Evolutionary conservation across 2,888 invertebrate genomes (phyloP), one percentile per base, ranked within the genome.

Genomic region (Tiphia femorata): DNA sequence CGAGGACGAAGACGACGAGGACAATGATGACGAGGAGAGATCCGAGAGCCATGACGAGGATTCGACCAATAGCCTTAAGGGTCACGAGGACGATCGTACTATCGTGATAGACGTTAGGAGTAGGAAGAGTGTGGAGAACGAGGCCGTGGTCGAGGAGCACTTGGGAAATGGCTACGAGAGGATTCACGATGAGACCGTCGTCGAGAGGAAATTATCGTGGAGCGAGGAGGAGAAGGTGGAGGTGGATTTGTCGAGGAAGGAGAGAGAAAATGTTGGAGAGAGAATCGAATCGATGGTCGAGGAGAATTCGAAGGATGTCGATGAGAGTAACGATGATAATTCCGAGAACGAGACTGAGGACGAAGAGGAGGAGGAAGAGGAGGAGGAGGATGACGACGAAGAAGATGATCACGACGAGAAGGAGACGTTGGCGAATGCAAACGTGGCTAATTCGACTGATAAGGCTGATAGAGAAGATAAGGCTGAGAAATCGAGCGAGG

Each of bases 301-400:
- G 25, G 27, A 42, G 12, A 20, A 29, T 42, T 17, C 16, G 49
- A 40, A 17, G 48, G 29, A 23, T 17, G 49, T 48, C 30, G 30
- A 29, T 49, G 35, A 37, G 16, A 48, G 29, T 52, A 49, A 61
- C 49, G 48, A 69, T 42, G 30, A 52, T 37, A 46, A 55, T 55
- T 43, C 42, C 30, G 51, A 60, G 33, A 29, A 41, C 25, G 42
- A 49, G 7, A 21, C 19, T 12, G 21, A 17, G 46, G 33, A 54
- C 16, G 48, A 64, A n/a, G 41, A 49, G n/a, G 25, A 52, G 27
- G 27, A 51, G 8, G 49, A 43, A 4, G 58, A 46, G 19, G 54
- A 25, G 4, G 48, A 58, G 21, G 52, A 40, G 10, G 50, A 62
- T 19, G 50, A 64, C 14, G 62, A 62, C 23, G 43, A 43, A 17